Evolutionary conservation across 2,113 vertebrate species (phyloP), one percentile per base, ranked within the genome.

Genomic region (Ictalurus furcatus): DNA sequence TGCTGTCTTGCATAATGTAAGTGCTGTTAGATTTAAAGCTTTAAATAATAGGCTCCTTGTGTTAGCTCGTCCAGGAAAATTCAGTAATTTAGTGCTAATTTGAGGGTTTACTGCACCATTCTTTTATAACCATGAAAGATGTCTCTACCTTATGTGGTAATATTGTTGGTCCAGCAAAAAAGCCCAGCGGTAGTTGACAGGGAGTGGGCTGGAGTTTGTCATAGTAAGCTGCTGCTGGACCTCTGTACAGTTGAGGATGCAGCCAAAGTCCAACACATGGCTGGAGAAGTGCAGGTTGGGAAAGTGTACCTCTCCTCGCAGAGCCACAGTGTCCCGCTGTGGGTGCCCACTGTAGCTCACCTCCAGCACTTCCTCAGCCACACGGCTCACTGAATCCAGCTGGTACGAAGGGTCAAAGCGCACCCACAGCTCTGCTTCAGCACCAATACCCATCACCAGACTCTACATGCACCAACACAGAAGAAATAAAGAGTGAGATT

Each of bases 221-320:
- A 98, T 94, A 0, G 88, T 82, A 25, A 99, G 0, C 0, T 92
- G 90, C 85, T 76, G 93, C 0, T 93, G 91, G 44, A 83, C 85
- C 90, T 97, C 94, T 0, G 96, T 97, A 87, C 95, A 92, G 2
- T 96, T 97, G 37, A 96, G 87, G 58, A 98, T 94, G 65, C 97
- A 98, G 90, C 97, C 97, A 25, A 99, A 99, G 63, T 99, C 94
- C 88, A 99, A 61, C 0, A 82, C 28, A 16, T 2, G 95, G 84
- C 94, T 92, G 89, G 96, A 95, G 48, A 99, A 94, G 48, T 40
- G 69, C 37, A 99, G 95, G 92, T 97, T 97, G 0, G 98, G 97
- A 84, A 96, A 98, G 88, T 95, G 93, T 19, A 96, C 95, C 89
- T 97, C 97, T 5, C 96, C 94, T 0, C 88, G 85, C 56, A 99